phyloP scores from a whole-genome alignment of 2,888 invertebrate species.

The Agonopterix subpropinquella region DNA sequence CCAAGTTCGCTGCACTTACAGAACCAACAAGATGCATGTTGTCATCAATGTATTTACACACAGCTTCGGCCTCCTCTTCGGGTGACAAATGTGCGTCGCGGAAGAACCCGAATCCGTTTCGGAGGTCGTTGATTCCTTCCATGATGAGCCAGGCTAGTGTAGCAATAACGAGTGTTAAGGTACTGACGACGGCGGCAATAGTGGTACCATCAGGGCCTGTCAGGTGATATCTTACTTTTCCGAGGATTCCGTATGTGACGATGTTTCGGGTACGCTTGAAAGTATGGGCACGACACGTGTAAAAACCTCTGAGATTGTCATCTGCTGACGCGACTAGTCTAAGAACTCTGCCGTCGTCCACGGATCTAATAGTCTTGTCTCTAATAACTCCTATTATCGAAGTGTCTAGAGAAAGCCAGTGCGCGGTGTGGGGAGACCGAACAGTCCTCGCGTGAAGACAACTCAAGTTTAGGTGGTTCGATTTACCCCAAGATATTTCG shows the following conservation, averaged over 20 bases:
- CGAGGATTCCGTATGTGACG: conserved; percentile 60
- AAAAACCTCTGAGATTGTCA: conserved; percentile 54
- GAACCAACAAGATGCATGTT: conserved; percentile 42
- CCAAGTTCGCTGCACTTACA: conserved; percentile 36
- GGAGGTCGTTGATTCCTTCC: conserved; percentile 55
- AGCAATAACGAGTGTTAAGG: conserved; percentile 40
- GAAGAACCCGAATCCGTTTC: conserved; percentile 58
- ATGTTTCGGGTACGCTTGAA: conserved; percentile 46
- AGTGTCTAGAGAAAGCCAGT: conserved; percentile 54
- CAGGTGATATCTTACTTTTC: conserved; percentile 40
- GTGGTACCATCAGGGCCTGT: conserved; percentile 47
- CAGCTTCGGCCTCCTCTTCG: conserved; percentile 52
- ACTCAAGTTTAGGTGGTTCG: conserved; percentile 52
- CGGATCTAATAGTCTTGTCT: conserved; percentile 33
- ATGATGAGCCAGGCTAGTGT: conserved; percentile 50
- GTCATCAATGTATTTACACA: conserved; percentile 53
- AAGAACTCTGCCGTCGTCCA: conserved; percentile 52
- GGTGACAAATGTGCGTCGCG: conserved; percentile 53
- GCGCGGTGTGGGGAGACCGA: conserved; percentile 31
- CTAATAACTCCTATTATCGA: conserved; percentile 23
- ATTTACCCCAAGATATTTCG: conserved; percentile 55
- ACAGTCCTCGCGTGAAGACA: conserved; percentile 48
- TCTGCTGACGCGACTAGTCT: conserved; percentile 43
- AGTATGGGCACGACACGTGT: conserved; percentile 52
- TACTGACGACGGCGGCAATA: conserved; percentile 45